Percentiles rank a stretch among this genome's conserved stretches.
These are phyloP conservation scores for Callospermophilus lateralis DNA, from an alignment of 2,113 vertebrate species.

Conservation along the genomic window DNA sequence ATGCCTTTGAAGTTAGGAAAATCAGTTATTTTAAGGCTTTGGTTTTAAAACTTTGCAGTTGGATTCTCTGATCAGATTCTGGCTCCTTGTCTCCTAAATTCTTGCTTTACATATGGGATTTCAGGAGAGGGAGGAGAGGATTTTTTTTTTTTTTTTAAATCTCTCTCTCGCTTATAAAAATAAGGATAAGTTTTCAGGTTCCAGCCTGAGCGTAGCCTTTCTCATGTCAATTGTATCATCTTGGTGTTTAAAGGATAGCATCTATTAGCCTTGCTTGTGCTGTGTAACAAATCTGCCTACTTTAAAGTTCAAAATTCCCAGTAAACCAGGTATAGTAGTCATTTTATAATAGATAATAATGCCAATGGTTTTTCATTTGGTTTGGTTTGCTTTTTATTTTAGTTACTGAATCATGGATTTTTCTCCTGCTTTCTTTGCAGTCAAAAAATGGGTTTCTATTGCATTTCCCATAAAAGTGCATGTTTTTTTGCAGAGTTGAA, in stretches of 20 bases:
- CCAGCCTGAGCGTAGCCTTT: not conserved
- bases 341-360: not conserved
- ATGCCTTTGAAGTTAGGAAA: not conserved
- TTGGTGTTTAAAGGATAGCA: not conserved
- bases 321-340: not conserved
- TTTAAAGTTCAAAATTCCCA: not conserved
- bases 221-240: no score
- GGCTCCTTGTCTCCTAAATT: not conserved
- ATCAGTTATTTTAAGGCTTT: not conserved
- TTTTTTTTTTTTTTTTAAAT: not conserved
- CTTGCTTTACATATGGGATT: not conserved
- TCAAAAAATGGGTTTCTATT: not conserved
- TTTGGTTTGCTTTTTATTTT: not conserved
- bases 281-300: not conserved
- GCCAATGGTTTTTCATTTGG: not conserved
- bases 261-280: not conserved
- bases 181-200: not conserved
- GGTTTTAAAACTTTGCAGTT: slow-evolving; percentile 7
- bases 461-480: not conserved
- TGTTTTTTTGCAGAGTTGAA: not conserved
- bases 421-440: not conserved
- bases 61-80: not conserved
- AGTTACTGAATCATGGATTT: not conserved
- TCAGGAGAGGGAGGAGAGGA: not conserved
- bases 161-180: not conserved